Evolutionary conservation across 2,797 vertebrate genomes (phyloP), one percentile per base, ranked within the genome.

Genomic region (Lagodon rhomboides): DNA sequence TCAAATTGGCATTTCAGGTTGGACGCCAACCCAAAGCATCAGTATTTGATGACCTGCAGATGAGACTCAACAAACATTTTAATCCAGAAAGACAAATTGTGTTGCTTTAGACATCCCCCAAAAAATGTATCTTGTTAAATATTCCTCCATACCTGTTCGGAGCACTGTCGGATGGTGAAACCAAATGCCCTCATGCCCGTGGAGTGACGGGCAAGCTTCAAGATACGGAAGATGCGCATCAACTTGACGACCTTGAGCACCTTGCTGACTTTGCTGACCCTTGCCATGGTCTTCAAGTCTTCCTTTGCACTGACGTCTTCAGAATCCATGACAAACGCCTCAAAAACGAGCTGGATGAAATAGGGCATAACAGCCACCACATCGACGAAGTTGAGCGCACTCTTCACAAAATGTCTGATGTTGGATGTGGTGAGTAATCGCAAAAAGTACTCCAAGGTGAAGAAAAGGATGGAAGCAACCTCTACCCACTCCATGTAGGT

Each of bases 171-270:
- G 46, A 98, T 93, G 80, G 97, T 98, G 91, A 98, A 98, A 46
- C 97, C 96, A 9, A 98, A 98, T 0, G 97, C 97, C 75, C 96
- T 94, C 89, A 98, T 97, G 53, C 97, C 97, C 0, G 97, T 98
- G n/a, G 97, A 98, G 90, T 98, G 97, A 13, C 96, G 96, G 0
- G 97, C 97, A 73, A 98, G 94, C 88, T 98, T 98, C 80, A 98
- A 92, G 87, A 98, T 97, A 30, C 97, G 95, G 87, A 98, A 98
- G 90, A 98, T 98, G 30, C 97, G 95, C 97, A 98, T 97, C 71
- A 98, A 87, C 77, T 97, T 97, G 77, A 98, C 94, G 5, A 98
- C 94, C 91, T 97, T 97, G 60, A 98, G 96, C 55, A 98, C 95
- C 76, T 98, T 98, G 85, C 97, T 97, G 89, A 98, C 90, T 89